These are phyloP conservation scores for Eira barbara DNA, from an alignment of 2,113 vertebrate genomes.

Conservation along the genomic window DNA sequence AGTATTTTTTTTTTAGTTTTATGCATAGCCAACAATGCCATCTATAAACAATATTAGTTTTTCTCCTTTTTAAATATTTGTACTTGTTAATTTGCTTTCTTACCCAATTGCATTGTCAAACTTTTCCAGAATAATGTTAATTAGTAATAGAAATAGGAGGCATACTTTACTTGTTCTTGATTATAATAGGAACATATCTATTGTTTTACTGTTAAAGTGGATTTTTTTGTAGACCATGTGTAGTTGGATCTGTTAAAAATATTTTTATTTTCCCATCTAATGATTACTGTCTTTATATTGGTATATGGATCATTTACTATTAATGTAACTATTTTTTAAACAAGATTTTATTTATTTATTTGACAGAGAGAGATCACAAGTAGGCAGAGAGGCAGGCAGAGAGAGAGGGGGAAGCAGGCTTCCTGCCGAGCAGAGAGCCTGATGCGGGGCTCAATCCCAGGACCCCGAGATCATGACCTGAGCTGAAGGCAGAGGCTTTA, in stretches of 20 bases:
- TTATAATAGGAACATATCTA: not conserved
- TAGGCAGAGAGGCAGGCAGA: too few species aligned
- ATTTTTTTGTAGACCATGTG: not conserved
- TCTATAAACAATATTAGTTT: slow-evolving; percentile 3
- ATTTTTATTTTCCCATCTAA: not conserved
- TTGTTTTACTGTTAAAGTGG: slow-evolving; percentile 1
- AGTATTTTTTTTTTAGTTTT: slow-evolving; percentile 38
- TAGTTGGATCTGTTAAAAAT: not conserved
- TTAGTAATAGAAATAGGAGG: not conserved
- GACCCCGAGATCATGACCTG: too few species aligned
- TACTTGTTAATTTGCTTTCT: not conserved
- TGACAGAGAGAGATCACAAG: too few species aligned
- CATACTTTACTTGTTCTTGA: slow-evolving; percentile 14
- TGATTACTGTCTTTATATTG: not conserved
- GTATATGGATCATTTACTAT: not conserved
- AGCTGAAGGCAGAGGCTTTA: too few species aligned
- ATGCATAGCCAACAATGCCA: not conserved
- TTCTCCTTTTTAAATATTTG: not conserved
- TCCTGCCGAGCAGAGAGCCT: too few species aligned
- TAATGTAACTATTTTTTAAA: not conserved
- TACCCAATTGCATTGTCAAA: not conserved
- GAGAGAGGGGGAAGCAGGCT: too few species aligned
- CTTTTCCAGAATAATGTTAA: not conserved
- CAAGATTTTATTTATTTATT: too few species aligned
- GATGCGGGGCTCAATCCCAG: too few species aligned